Conservation (phyloP, 2,888 invertebrate species). For the Drosophila seclusa region DNA sequence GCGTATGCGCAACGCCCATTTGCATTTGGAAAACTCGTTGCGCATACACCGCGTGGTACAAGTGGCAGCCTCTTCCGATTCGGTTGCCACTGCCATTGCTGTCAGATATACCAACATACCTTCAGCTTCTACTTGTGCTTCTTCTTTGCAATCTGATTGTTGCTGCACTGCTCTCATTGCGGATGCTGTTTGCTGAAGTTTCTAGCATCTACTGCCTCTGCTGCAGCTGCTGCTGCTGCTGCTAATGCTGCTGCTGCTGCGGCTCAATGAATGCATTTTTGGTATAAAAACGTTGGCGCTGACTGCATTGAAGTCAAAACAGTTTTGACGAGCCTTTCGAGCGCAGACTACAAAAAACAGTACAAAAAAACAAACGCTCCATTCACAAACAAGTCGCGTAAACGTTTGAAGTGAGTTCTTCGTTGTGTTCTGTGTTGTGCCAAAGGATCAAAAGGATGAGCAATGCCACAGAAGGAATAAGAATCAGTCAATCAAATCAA, state of each 20-base stretch:
- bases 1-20: constrained; percentile 84
- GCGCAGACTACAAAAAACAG: constrained; percentile 57
- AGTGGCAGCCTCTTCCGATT: constrained; percentile 65
- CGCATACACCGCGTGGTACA: constrained; percentile 75
- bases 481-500: not conserved
- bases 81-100: constrained; percentile 27
- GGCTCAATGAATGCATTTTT: constrained; percentile 68
- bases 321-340: constrained; percentile 81
- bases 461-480: constrained; percentile 3
- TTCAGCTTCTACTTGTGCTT: constrained; percentile 23
- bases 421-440: constrained; percentile 23
- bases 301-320: constrained; percentile 74
- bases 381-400: constrained; percentile 59
- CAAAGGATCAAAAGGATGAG: constrained; percentile 25
- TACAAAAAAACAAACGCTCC: constrained; percentile 18
- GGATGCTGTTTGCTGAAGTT: constrained; percentile 36
- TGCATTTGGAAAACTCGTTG: constrained; percentile 79
- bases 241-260: constrained; percentile 26
- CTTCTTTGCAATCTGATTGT: constrained; percentile 32
- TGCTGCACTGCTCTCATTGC: constrained; percentile 55
- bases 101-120: constrained; percentile 33
- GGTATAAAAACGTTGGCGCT: constrained; percentile 82
- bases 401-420: constrained; percentile 57
- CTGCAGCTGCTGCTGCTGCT: constrained; percentile 16
- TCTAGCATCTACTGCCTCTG: constrained; percentile 4